These are phyloP conservation scores for Clostera curtula DNA, from an alignment of 2,888 invertebrate species.

Conservation along the genomic window DNA sequence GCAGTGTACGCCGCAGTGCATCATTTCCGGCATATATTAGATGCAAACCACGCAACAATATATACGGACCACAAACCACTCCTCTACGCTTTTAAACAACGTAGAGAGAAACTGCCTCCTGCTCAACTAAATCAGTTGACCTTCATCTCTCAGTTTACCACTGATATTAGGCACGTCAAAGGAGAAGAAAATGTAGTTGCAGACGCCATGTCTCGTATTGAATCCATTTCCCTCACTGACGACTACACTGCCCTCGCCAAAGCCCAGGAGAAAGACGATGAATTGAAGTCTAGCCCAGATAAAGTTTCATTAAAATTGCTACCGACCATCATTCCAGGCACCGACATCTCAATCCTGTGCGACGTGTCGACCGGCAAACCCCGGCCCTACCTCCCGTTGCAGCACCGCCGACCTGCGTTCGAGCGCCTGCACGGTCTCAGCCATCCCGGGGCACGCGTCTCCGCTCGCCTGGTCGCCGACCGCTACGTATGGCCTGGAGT, in stretches of 20 bases:
- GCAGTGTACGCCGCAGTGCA: too few species aligned
- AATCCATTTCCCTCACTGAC: not conserved
- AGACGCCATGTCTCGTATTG: slow-evolving; percentile 1
- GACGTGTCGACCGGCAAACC: not conserved
- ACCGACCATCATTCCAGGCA: not conserved
- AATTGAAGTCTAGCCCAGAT: not conserved
- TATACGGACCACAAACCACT: slow-evolving; percentile 15
- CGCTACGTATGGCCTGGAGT: slow-evolving; percentile 1
- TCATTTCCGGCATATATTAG: slow-evolving; percentile 17
- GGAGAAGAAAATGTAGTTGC: slow-evolving; percentile 1
- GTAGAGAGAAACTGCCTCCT: slow-evolving; percentile 11
- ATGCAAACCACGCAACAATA: slow-evolving; percentile 9
- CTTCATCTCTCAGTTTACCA: too few species aligned
- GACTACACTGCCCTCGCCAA: not conserved
- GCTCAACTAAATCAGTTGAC: slow-evolving; percentile 11
- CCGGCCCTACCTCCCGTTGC: not conserved
- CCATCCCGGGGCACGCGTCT: not conserved
- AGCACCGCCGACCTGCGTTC: slow-evolving; percentile 2
- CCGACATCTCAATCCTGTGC: not conserved
- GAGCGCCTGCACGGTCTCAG: slow-evolving; percentile 1
- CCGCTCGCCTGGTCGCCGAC: slow-evolving; percentile 1
- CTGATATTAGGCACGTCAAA: slow-evolving; percentile 5
- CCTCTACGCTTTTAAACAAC: slow-evolving; percentile 11
- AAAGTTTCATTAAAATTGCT: not conserved
- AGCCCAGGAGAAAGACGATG: not conserved